Evolutionary conservation across 1,140 invertebrate species (phyloP).

Genomic region (Zaprionus lachaisei): DNA sequence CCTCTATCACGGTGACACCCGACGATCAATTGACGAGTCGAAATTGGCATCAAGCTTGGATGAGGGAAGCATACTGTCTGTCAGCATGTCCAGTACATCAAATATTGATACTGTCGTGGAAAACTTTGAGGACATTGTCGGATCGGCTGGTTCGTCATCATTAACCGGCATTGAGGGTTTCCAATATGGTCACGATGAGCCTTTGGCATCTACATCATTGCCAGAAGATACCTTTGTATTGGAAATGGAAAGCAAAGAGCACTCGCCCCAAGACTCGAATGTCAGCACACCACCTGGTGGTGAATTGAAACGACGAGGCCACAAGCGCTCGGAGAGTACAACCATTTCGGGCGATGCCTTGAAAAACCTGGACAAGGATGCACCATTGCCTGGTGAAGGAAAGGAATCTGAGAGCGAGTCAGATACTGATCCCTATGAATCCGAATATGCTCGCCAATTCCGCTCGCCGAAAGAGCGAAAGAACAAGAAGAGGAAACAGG

Average conservation of each 20-base stretch:
- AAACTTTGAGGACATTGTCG: constrained; percentile 85
- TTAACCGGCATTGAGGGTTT: constrained; percentile 79
- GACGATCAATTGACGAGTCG: constrained; percentile 73
- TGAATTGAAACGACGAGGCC: constrained; percentile 85
- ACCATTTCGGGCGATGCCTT: constrained; percentile 76
- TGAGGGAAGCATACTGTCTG: constrained; percentile 86
- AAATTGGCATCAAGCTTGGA: constrained; percentile 86
- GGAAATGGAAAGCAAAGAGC: constrained; percentile 84
- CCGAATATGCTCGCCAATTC: constrained; percentile 83
- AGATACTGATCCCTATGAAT: constrained; percentile 83
- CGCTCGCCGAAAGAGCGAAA: constrained; percentile 76
- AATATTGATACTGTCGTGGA: constrained; percentile 86
- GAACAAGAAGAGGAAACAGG: constrained; percentile 76
- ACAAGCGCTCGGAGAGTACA: constrained; percentile 86
- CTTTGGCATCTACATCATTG: constrained; percentile 55
- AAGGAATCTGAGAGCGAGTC: constrained; percentile 83
- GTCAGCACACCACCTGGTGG: constrained; percentile 86
- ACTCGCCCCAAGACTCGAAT: constrained; percentile 85
- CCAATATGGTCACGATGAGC: constrained; percentile 83
- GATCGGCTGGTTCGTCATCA: constrained; percentile 85
- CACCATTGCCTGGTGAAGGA: constrained; percentile 58
- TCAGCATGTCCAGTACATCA: constrained; percentile 86
- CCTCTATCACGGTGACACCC: constrained; percentile 67
- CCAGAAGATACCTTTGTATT: constrained; percentile 74
- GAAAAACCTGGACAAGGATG: constrained; percentile 72